These are phyloP conservation scores for Dynastes maya DNA, from an alignment of 2,888 invertebrate species.

Conservation along the genomic window DNA sequence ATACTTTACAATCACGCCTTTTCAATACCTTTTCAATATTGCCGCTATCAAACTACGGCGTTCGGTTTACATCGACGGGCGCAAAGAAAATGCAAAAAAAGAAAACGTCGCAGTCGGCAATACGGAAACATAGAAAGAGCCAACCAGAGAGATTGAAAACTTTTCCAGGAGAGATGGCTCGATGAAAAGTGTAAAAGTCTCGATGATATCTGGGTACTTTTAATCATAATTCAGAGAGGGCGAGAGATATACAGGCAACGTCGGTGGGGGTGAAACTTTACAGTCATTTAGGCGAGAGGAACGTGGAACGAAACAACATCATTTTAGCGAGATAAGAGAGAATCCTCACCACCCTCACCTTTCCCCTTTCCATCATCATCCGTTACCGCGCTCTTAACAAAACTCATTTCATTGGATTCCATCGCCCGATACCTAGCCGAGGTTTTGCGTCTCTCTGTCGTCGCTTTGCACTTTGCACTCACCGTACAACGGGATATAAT, in stretches of 20 bases:
- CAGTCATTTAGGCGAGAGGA: conserved; percentile 68
- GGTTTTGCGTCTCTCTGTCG: conserved; percentile 33
- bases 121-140: conserved; percentile 26
- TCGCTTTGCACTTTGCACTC: conserved; percentile 1
- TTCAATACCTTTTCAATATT: conserved; percentile 2
- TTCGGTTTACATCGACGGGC: background rate
- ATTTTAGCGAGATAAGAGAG: conserved; percentile 64
- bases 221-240: conserved; percentile 65
- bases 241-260: conserved; percentile 57
- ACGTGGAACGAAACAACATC: conserved; percentile 62
- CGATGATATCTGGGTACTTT: conserved; percentile 60
- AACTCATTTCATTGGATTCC: conserved; percentile 64
- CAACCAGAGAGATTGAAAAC: conserved; percentile 32
- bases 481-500: conserved; percentile 58
- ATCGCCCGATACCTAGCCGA: conserved; percentile 50
- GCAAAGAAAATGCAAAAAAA: background rate
- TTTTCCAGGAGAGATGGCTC: conserved; percentile 41
- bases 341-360: background rate
- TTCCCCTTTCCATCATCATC: conserved; percentile 9
- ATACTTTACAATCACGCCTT: conserved; percentile 1
- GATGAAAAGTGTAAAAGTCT: conserved; percentile 48
- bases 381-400: conserved; percentile 61
- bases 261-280: conserved; percentile 59
- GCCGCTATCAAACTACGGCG: background rate
- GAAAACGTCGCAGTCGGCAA: background rate